Conservation (phyloP, 1,140 invertebrate species). For the Eumeta japonica region DNA sequence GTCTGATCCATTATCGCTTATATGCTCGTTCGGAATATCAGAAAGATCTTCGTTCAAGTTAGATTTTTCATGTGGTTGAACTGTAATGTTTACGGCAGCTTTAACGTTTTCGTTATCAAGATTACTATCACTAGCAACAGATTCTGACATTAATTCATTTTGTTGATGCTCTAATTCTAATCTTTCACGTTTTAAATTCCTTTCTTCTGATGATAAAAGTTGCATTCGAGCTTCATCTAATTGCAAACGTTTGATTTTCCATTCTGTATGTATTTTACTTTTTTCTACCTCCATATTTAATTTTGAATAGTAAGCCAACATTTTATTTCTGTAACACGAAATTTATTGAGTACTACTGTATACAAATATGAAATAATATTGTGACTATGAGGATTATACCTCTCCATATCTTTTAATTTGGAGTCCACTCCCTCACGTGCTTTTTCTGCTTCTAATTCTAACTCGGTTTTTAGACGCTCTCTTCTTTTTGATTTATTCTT, state of each 20-base stretch:
- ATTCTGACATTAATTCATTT: too few relatives aligned
- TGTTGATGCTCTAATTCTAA: constrained; percentile 47
- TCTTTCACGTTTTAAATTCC: constrained; percentile 50
- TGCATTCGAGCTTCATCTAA: constrained; percentile 58
- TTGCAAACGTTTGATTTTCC: constrained; percentile 61
- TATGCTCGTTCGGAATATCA: constrained; percentile 46
- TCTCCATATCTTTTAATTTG: constrained; percentile 44
- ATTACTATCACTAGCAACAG: not conserved
- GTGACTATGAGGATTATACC: constrained; percentile 15
- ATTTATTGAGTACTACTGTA: too few relatives aligned
- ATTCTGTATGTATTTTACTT: constrained; percentile 55
- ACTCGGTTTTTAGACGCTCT: constrained; percentile 19
- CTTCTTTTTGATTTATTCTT: constrained; percentile 30
- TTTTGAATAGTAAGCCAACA: constrained; percentile 60
- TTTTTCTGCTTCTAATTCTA: constrained; percentile 30
- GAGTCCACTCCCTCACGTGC: constrained; percentile 53
- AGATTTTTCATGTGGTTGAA: too few relatives aligned
- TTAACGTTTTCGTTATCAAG: too few relatives aligned
- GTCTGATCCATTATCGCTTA: constrained; percentile 27
- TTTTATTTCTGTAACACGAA: constrained; percentile 44
- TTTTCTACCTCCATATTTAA: constrained; percentile 58
- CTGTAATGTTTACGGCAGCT: too few relatives aligned
- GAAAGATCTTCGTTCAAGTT: too few relatives aligned
- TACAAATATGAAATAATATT: constrained; percentile 10
- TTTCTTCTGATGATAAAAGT: constrained; percentile 47